phyloP scores from a whole-genome alignment of 2,797 vertebrate species.

The Dendrocincla fuliginosa region DNA sequence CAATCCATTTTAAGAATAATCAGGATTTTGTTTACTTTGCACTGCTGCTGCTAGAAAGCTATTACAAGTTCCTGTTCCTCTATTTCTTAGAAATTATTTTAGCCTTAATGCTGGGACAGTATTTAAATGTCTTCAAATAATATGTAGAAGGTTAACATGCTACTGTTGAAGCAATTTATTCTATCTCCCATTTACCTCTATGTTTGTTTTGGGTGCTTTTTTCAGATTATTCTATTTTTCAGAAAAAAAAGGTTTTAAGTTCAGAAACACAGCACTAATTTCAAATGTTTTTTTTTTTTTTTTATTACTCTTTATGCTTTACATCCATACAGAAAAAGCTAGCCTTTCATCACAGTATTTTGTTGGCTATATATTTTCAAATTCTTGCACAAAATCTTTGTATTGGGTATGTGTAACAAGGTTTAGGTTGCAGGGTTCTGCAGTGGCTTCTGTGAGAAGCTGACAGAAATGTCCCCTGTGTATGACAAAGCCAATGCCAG shows the following conservation, averaged over 20 bases:
- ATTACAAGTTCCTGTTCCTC: not conserved
- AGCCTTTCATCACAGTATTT: not conserved
- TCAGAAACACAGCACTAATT: not conserved
- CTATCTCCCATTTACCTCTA: not conserved
- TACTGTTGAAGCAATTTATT: not conserved
- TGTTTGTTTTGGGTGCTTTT: not conserved
- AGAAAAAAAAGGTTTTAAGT: not conserved
- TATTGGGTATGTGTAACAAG: not conserved
- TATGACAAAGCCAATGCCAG: not conserved
- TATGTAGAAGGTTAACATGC: not conserved
- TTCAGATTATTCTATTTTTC: not conserved
- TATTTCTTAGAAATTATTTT: not conserved
- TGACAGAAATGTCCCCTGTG: not conserved
- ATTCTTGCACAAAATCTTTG: not conserved
- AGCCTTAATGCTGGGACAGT: not conserved
- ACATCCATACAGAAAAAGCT: not conserved
- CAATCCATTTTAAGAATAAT: not conserved
- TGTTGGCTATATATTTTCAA: not conserved
- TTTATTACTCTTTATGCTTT: not conserved
- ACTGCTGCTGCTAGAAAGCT: not conserved
- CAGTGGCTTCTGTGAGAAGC: not conserved
- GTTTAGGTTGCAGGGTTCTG: fast-evolving
- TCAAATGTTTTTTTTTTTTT: not conserved
- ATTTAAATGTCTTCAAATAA: not conserved
- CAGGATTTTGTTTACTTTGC: not conserved